phyloP scores from a whole-genome alignment of 2,888 invertebrate genomes.

The Lycaena phlaeas region DNA sequence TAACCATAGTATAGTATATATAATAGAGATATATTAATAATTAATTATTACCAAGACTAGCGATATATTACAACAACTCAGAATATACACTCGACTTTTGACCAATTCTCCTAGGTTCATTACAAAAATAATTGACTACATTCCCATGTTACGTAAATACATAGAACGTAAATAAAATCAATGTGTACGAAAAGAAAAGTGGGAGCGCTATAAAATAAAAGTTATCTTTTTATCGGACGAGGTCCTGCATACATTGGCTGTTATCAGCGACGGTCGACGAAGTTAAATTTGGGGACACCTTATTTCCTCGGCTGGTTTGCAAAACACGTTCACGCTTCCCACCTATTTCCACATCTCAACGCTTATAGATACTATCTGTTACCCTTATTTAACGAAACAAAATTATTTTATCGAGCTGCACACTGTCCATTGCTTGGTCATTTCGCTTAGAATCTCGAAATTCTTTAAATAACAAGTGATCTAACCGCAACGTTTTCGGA shows the following conservation, averaged over 20 bases:
- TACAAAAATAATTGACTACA: too few species aligned
- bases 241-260: slow-evolving; percentile 50
- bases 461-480: slow-evolving; percentile 7
- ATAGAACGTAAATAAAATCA: too few species aligned
- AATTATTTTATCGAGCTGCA: slow-evolving; percentile 16
- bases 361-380: slow-evolving; percentile 69
- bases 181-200: too few species aligned
- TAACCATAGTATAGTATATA: too few species aligned
- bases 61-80: too few species aligned
- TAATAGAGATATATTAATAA: too few species aligned
- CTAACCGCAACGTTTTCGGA: slow-evolving; percentile 1
- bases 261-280: slow-evolving; percentile 62
- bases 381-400: slow-evolving; percentile 42
- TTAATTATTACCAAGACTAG: too few species aligned
- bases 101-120: too few species aligned
- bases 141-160: too few species aligned
- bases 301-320: slow-evolving; percentile 68
- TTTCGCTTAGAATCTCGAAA: not conserved
- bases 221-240: slow-evolving; percentile 7
- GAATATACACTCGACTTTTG: too few species aligned
- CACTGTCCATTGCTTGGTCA: slow-evolving; percentile 32
- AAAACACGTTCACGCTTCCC: slow-evolving; percentile 71
- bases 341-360: slow-evolving; percentile 71
- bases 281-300: slow-evolving; percentile 66
- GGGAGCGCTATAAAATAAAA: not conserved